Evolutionary conservation across 1,140 invertebrate genomes (phyloP), one percentile per base, ranked within the genome.

Genomic region (Drosophila teissieri): DNA sequence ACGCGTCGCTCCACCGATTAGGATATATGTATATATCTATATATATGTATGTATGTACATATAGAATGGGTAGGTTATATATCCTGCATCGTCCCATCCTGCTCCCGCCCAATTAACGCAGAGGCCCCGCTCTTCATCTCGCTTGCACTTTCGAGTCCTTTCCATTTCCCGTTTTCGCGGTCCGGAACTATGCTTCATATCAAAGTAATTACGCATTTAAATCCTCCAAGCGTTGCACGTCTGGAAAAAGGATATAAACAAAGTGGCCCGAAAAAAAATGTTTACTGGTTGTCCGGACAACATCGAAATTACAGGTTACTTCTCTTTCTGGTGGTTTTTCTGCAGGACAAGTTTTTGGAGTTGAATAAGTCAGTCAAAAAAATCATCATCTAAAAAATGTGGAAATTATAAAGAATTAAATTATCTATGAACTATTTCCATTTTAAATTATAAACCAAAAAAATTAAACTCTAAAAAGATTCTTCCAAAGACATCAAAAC

Each of bases 171-270:
- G 73, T 65, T 65, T 48, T 39, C 48, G 58, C 56, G 57, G 72
- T 56, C 85, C 86, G 88, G 88, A 90, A 91, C 83, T 91, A 91
- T 80, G 88, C 88, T 65, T 91, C 83, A 84, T 90, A 90, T 86
- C 88, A 68, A 83, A 77, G 73, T 80, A 88, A 88, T 88, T 88
- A 88, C 78, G 83, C 83, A 89, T 80, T 86, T 89, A 89, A 88
- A 89, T 89, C 84, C 89, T 84, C 61, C 72, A 88, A 89, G 83
- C 79, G 79, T 89, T 88, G 76, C 83, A 67, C 8, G 55, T 36
- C 44, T 44, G 36, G 37, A 31, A 44, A 70, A 78, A 86, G 79
- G 83, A 88, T 68, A 65, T 63, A 53, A 24, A 53, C 31, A 54
- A 53, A 42, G 27, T 3, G 46, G 53, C 37, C 17, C 36, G 8